Evolutionary conservation across 2,888 invertebrate genomes (phyloP), one percentile per base, ranked within the genome.

Genomic region (Drosophila emarginata): DNA sequence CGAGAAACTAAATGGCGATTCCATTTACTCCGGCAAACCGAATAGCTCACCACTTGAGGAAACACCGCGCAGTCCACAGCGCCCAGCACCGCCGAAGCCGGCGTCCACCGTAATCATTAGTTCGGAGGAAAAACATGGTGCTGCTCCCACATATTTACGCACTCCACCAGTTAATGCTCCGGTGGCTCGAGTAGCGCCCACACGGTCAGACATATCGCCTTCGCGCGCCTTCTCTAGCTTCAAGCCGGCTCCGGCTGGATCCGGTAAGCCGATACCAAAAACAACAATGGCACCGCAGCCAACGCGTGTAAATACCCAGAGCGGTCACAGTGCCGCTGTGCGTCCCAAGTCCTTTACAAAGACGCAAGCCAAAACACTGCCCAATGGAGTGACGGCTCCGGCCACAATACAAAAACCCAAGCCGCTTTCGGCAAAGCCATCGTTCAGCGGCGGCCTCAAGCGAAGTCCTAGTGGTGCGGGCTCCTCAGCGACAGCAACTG

Each of bases 1-100:
- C 84, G 96, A 97, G 82, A 95, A 95, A 81, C 93, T 96, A 36
- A 97, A 97, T 89, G 95, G 96, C 39, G 97, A 97, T 80, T 97
- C 97, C 0, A 96, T 97, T 78, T 97, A 97, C 89, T 96, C 96
- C 0, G 95, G 95, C 37, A 87, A 87, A 39, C 61, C 68, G 7
- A 54, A 94, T 0, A 94, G 81, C 93, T 4, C 61, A 0, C 26
- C 58, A n/a, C n/a, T n/a, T 5, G 58, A 50, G 9, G 67, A 81
- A 14, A 60, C 76, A 93, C 11, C 78, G 4, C 71, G 78, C 23
- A 83, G 79, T 66, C 83, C 80, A 95, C 95, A 80, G 94, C 93
- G 81, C 94, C 95, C 89, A 92, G 85, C 87, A 2, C 85, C 94
- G 0, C 93, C 94, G 1, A 92, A 93, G 15, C 81, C 89, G 93